phyloP scores from a whole-genome alignment of 2,888 invertebrate species.

The Chouioia cunea region DNA sequence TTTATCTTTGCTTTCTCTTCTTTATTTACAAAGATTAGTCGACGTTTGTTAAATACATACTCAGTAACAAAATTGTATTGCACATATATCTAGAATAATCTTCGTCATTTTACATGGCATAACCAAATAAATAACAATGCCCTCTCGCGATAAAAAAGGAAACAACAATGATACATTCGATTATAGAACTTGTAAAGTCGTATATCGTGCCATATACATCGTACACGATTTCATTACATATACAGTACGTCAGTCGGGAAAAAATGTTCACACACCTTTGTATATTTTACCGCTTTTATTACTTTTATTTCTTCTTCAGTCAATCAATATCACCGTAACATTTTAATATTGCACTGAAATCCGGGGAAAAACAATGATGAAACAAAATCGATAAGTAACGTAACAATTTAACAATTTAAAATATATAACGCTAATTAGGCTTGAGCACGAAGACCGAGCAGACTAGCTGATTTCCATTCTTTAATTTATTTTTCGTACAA shows the following conservation, averaged over 20 bases:
- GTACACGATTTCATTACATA: slow-evolving; percentile 42
- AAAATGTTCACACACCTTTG: slow-evolving; percentile 51
- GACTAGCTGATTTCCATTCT: slow-evolving; percentile 12
- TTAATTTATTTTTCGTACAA: slow-evolving; percentile 33
- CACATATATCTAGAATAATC: slow-evolving; percentile 61
- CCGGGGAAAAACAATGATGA: slow-evolving; percentile 51
- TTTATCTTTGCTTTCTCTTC: slow-evolving; percentile 21
- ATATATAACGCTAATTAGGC: slow-evolving; percentile 37
- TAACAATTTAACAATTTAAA: slow-evolving; percentile 32
- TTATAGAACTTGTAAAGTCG: slow-evolving; percentile 48
- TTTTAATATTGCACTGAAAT: slow-evolving; percentile 57
- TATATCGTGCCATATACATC: slow-evolving; percentile 52
- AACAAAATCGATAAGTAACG: slow-evolving; percentile 54
- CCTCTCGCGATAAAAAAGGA: slow-evolving; percentile 51
- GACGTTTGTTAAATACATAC: slow-evolving; percentile 60
- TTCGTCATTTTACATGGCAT: slow-evolving; percentile 59
- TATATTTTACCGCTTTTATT: slow-evolving; percentile 29
- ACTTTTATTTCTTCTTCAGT: slow-evolving; percentile 30
- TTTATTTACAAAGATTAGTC: slow-evolving; percentile 66
- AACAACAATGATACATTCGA: slow-evolving; percentile 56
- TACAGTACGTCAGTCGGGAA: slow-evolving; percentile 53
- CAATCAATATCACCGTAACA: slow-evolving; percentile 53
- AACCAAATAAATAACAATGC: slow-evolving; percentile 58
- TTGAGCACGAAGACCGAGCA: slow-evolving; percentile 21
- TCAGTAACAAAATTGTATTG: slow-evolving; percentile 65